Conservation (phyloP, 92 coral and sea anemone species). For the Bergia puertoricense region DNA sequence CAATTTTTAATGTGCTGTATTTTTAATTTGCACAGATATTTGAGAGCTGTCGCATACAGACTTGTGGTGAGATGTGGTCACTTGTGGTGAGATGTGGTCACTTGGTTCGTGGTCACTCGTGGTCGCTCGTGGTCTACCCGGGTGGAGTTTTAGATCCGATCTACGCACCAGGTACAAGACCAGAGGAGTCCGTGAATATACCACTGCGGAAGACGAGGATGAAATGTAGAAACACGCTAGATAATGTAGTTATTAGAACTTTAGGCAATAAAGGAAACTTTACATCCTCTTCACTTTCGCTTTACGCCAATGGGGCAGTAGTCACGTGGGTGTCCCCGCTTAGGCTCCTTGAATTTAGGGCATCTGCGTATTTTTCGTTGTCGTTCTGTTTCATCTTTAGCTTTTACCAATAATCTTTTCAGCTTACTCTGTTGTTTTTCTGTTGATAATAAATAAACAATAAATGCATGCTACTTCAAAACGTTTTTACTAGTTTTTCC, state of each 20-base stretch:
- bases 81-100: background rate
- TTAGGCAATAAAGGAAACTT: background rate
- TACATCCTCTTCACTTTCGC: slow-evolving; percentile 1
- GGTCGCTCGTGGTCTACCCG: background rate
- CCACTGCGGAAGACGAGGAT: background rate
- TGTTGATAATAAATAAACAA: background rate
- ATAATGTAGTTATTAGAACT: background rate
- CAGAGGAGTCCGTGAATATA: background rate
- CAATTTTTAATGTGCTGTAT: background rate
- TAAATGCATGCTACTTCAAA: background rate
- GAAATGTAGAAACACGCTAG: background rate
- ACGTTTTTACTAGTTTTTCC: too few relatives aligned
- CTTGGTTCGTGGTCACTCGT: background rate
- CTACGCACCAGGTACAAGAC: background rate
- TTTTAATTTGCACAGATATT: background rate
- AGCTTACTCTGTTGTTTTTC: background rate
- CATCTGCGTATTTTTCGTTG: background rate
- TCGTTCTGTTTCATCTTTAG: slow-evolving; percentile 1
- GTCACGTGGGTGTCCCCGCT: slow-evolving; percentile 8
- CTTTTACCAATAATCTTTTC: background rate
- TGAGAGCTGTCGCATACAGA: background rate
- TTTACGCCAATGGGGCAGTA: background rate
- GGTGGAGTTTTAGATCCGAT: background rate
- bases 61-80: background rate
- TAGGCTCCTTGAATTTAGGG: slow-evolving; percentile 1